A percentile compares a stretch with the other conserved stretches of the same genome.
These are phyloP conservation scores for Megatriorchis doriae DNA, from an alignment of 2,113 vertebrate genomes.

Conservation along the genomic window DNA sequence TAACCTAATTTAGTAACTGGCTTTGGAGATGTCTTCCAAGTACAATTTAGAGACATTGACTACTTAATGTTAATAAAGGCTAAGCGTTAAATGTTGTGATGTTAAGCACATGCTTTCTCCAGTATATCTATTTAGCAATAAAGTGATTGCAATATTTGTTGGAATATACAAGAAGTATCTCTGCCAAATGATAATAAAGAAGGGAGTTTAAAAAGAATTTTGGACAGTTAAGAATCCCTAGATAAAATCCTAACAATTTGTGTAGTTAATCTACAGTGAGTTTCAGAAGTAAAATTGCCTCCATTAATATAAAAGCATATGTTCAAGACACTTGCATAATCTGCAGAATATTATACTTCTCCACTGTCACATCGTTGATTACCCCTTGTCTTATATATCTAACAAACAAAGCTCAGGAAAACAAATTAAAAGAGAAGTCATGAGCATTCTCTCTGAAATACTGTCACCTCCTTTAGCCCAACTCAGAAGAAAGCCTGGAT, in stretches of 20 bases:
- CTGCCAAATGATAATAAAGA: constrained; percentile 58
- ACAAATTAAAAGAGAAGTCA: background rate
- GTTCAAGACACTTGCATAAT: background rate
- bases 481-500: background rate
- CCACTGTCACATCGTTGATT: background rate
- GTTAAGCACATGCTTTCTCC: background rate
- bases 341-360: background rate
- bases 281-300: background rate
- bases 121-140: constrained; percentile 48
- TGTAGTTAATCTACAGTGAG: background rate
- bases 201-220: constrained; percentile 45
- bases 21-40: background rate
- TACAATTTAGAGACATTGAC: background rate
- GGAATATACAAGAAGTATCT: constrained; percentile 25
- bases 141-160: constrained; percentile 34
- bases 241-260: constrained; percentile 49
- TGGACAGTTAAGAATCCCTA: constrained; percentile 23
- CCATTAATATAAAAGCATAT: background rate
- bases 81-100: constrained; percentile 2
- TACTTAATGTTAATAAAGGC: background rate
- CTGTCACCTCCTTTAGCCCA: background rate
- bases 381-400: background rate
- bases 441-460: background rate
- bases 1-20: background rate
- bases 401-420: background rate